phyloP scores from a whole-genome alignment of 2,113 vertebrate genomes.

The Alectura lathami region DNA sequence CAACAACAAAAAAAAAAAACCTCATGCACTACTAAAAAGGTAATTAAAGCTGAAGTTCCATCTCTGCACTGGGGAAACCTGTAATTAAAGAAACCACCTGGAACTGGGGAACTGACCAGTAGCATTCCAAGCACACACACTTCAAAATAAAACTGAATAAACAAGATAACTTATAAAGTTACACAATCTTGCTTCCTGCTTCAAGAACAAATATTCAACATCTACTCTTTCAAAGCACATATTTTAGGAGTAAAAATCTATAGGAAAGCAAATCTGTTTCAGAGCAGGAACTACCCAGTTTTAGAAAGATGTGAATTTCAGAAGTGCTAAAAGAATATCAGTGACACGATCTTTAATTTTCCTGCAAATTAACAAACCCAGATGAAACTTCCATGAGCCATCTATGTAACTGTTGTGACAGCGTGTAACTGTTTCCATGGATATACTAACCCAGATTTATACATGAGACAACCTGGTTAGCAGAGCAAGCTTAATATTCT shows the following conservation, averaged over 20 bases:
- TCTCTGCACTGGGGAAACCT: neutral
- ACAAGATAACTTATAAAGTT: neutral
- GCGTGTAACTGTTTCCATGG: neutral
- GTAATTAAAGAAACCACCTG: neutral
- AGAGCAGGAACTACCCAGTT: neutral
- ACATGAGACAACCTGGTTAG: neutral
- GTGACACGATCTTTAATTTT: neutral
- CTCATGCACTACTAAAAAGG: neutral
- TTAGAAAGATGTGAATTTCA: neutral
- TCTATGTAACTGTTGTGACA: neutral
- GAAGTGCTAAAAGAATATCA: neutral
- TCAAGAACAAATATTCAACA: neutral
- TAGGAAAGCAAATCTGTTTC: neutral
- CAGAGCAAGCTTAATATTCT: neutral
- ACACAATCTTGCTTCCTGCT: neutral
- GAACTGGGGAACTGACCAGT: neutral
- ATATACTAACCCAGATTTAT: neutral
- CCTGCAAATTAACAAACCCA: neutral
- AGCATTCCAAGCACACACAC: neutral
- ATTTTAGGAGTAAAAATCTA: neutral
- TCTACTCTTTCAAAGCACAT: neutral
- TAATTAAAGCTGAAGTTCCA: neutral
- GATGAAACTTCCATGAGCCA: neutral
- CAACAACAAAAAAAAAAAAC: neutral
- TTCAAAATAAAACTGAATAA: neutral